Conservation (phyloP, 2,888 invertebrate species). For the Trissolcus japonicus region DNA sequence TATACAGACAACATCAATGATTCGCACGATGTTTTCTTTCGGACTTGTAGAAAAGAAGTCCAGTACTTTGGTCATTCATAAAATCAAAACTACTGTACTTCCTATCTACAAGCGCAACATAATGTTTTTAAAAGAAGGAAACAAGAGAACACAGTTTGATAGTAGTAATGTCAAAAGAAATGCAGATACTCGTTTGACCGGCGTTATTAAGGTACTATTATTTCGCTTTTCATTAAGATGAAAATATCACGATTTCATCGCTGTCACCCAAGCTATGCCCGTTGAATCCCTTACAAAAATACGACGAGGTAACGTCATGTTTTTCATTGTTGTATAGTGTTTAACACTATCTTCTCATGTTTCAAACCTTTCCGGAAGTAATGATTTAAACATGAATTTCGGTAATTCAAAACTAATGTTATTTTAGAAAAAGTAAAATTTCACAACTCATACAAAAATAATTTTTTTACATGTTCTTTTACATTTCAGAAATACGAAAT, state of each 20-base stretch:
- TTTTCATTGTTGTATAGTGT: not conserved
- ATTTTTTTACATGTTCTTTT: no score
- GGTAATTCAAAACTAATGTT: not conserved
- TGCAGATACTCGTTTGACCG: slow-evolving; percentile 66
- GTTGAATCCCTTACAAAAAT: slow-evolving; percentile 75
- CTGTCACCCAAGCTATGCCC: slow-evolving; percentile 72
- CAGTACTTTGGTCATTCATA: not conserved
- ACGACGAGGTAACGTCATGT: slow-evolving; percentile 59
- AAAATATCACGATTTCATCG: slow-evolving; percentile 64
- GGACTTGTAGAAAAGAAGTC: not conserved
- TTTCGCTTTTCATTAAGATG: slow-evolving; percentile 49
- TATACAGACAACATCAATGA: not conserved
- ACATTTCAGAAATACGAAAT: not conserved
- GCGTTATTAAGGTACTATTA: not conserved
- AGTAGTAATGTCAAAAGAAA: slow-evolving; percentile 60
- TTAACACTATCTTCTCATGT: not conserved
- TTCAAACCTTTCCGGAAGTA: not conserved
- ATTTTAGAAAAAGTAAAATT: not conserved
- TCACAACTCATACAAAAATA: no score
- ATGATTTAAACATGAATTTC: not conserved
- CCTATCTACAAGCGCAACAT: not conserved
- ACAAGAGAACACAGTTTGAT: slow-evolving; percentile 7
- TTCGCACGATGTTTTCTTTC: no score
- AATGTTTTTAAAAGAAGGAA: slow-evolving; percentile 1
- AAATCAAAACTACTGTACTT: not conserved